Base-by-base conservation (phyloP, 2,113 vertebrate genomes). In the Dasyornis broadbenti region DNA sequence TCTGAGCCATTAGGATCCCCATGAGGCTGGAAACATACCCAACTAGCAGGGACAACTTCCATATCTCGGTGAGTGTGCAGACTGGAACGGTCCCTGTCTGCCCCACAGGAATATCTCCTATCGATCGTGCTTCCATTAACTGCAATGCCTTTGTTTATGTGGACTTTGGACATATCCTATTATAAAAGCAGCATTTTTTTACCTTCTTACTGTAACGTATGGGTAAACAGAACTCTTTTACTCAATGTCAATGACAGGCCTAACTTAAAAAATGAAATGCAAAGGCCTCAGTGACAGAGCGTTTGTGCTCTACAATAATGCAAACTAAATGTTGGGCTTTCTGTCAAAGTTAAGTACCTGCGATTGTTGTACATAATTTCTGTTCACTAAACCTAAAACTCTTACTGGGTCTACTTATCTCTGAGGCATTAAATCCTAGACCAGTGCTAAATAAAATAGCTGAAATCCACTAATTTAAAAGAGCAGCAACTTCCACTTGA, bases 401-500 rank as follows among this genome's bases (percentile, higher is more conserved):
- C 61, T 70, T 81, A 22, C 28, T 64, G 12, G 19, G 33, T 49
- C 13, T 64, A 37, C 21, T 64, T 75, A 30, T 57, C 39, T 88
- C 85, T 39, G n/a, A 91, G 45, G 57, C 40, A 85, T 76, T 73
- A 85, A 79, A 88, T 92, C 35, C 59, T 66, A 47, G 10, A 68
- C 22, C 13, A 73, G 13, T 12, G 22, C 54, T 83, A 26, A 80
- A 82, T 53, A 69, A 85, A 87, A 56, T 26, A 68, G 54, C 24
- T 76, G 50, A 92, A 94, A 89, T 65, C 44, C 60, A 77, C 54
- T 83, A 33, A 73, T 64, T 83, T 73, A 75, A 71, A 94, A 83
- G 35, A 93, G 10, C 54, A 75, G 39, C 44, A 71, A 60, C 83
- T 94, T 93, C 39, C 64, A 90, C 76, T 83, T 83, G 77, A 71